Evolutionary conservation across 2,888 invertebrate genomes (phyloP).

Genomic region (Noctua janthina): DNA sequence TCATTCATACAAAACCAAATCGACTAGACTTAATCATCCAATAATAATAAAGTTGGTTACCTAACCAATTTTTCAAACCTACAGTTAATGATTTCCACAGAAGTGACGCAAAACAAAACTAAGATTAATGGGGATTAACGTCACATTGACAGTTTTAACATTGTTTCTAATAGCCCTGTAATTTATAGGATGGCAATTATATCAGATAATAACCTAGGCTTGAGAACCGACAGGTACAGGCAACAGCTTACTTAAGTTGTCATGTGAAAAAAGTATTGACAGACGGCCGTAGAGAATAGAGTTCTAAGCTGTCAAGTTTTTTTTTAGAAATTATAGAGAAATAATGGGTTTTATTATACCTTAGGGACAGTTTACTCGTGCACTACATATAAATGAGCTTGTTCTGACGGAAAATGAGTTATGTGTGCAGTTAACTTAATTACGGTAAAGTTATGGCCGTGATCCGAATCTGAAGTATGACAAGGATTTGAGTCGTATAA

Average conservation of each 20-base stretch:
- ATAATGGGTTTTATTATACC: constrained; percentile 36
- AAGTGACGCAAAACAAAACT: constrained; percentile 28
- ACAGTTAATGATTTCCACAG: constrained; percentile 12
- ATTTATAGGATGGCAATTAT: constrained; percentile 49
- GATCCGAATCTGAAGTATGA: constrained; percentile 19
- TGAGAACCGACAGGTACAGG: constrained; percentile 29
- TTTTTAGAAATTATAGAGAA: constrained; percentile 11
- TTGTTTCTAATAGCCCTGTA: constrained; percentile 40
- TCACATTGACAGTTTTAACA: constrained; percentile 29
- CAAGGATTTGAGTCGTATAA: background rate
- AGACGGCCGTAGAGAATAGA: constrained; percentile 37
- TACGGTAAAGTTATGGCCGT: constrained; percentile 17
- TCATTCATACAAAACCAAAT: background rate
- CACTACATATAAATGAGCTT: constrained; percentile 32
- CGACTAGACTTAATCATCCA: background rate
- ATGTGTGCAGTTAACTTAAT: constrained; percentile 26
- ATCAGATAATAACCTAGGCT: constrained; percentile 46
- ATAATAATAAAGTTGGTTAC: background rate
- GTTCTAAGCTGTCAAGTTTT: constrained; percentile 39
- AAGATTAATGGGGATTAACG: constrained; percentile 48
- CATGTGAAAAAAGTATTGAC: constrained; percentile 56
- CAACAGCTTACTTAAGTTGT: constrained; percentile 52
- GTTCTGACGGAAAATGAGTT: constrained; percentile 20
- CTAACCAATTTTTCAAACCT: background rate
- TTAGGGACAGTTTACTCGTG: constrained; percentile 26